Conservation (phyloP, 2,113 vertebrate species). For the Carassius carassius region DNA sequence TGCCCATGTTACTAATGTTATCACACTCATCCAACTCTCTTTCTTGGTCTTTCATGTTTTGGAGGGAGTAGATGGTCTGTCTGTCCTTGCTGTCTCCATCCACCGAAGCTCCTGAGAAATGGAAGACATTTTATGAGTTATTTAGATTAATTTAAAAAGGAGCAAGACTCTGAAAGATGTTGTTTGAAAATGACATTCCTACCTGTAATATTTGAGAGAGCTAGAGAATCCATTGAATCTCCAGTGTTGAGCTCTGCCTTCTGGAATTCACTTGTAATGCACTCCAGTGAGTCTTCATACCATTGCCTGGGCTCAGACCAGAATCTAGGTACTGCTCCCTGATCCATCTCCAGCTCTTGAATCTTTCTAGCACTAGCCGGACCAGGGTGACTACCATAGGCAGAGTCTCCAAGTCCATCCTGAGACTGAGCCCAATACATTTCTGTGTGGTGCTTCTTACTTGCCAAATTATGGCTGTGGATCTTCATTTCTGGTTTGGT, state of each 20-base stretch:
- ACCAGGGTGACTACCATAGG: slow-evolving; percentile 94
- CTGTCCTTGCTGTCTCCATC: slow-evolving; percentile 86
- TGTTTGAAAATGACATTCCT: slow-evolving; percentile 47
- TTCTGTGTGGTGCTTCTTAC: slow-evolving; percentile 89
- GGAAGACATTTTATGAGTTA: slow-evolving; percentile 10
- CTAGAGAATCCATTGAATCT: slow-evolving; percentile 93
- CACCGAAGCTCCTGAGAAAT: slow-evolving; percentile 82
- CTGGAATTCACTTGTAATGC: slow-evolving; percentile 86
- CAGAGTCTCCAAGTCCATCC: slow-evolving; percentile 92
- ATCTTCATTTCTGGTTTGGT: slow-evolving; percentile 76
- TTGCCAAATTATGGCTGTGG: slow-evolving; percentile 78
- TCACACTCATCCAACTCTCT: slow-evolving; percentile 85
- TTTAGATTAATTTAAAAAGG: neutral
- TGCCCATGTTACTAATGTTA: slow-evolving; percentile 96
- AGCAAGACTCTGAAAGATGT: neutral
- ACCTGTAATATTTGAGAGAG: slow-evolving; percentile 97
- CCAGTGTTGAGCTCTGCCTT: slow-evolving; percentile 84
- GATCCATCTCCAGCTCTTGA: slow-evolving; percentile 89
- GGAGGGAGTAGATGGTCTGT: slow-evolving; percentile 81
- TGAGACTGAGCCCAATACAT: slow-evolving; percentile 96
- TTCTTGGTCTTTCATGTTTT: slow-evolving; percentile 63
- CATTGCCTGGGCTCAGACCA: slow-evolving; percentile 81
- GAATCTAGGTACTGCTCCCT: slow-evolving; percentile 78
- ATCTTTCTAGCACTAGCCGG: slow-evolving; percentile 91
- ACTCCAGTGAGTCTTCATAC: slow-evolving; percentile 91